Evolutionary conservation across 2,797 vertebrate species (phyloP).

Genomic region (Nannoperca australis): DNA sequence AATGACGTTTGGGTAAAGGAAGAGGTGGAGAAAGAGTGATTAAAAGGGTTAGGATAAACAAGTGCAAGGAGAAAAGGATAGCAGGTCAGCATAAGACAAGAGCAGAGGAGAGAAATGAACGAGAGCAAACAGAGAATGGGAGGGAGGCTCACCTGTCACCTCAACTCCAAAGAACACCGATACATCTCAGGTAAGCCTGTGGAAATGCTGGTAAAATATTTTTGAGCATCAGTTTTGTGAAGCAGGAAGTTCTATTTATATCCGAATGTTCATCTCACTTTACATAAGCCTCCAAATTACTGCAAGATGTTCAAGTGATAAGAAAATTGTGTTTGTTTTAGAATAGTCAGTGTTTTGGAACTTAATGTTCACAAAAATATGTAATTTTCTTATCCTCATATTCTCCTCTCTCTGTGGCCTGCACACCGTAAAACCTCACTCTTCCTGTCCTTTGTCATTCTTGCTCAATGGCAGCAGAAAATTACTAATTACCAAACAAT

Average conservation of each 20-base stretch:
- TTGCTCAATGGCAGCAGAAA: constrained; percentile 3
- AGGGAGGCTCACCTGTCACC: constrained; percentile 25
- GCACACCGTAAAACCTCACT: background rate
- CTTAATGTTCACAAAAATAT: background rate
- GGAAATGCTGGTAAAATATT: background rate
- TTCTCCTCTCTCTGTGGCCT: background rate
- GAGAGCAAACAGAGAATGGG: constrained; percentile 18
- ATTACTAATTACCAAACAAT: constrained; percentile 18
- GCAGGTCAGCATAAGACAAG: background rate
- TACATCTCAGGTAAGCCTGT: constrained; percentile 35
- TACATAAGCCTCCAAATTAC: background rate
- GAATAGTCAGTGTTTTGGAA: background rate
- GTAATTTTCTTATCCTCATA: background rate
- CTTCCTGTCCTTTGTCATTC: constrained; percentile 7
- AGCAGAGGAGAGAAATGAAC: background rate
- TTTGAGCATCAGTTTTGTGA: background rate
- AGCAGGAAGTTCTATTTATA: background rate
- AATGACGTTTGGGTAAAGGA: background rate
- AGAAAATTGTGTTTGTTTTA: background rate
- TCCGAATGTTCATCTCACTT: background rate
- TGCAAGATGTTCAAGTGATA: background rate
- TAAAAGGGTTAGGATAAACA: background rate
- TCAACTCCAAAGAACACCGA: constrained; percentile 24
- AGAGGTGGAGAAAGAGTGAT: background rate
- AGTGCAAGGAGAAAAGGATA: background rate